Conservation (phyloP, 2,797 vertebrate genomes). For the Acestrorhynchus altus region DNA sequence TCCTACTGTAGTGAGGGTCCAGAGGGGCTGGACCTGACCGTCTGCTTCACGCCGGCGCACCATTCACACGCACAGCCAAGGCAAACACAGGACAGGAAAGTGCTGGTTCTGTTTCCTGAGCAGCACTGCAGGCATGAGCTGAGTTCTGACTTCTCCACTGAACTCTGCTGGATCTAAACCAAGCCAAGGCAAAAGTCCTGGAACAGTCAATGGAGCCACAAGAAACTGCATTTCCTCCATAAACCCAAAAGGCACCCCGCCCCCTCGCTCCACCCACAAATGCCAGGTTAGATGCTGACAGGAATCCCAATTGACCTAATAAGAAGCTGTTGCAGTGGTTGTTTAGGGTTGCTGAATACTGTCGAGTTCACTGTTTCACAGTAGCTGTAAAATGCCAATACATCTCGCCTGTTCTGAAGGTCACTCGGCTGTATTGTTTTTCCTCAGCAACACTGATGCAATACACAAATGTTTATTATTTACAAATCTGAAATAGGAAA, state of each 20-base stretch:
- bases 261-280: not conserved
- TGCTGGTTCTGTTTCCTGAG: constrained; percentile 35
- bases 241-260: not conserved
- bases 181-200: not conserved
- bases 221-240: not conserved
- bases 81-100: constrained; percentile 43
- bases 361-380: too few species aligned
- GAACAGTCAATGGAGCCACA: not conserved
- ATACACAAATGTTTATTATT: too few species aligned
- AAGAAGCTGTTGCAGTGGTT: not conserved
- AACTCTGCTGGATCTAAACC: constrained; percentile 23
- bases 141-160: constrained; percentile 7
- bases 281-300: not conserved
- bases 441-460: too few species aligned
- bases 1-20: constrained; percentile 28
- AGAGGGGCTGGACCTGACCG: constrained; percentile 24
- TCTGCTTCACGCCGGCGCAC: constrained; percentile 41
- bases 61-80: constrained; percentile 32
- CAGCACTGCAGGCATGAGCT: constrained; percentile 12
- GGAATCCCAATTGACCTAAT: not conserved
- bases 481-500: too few species aligned
- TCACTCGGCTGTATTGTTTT: too few species aligned
- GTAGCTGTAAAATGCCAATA: too few species aligned
- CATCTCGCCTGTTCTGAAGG: too few species aligned
- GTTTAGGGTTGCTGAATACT: too few species aligned